phyloP scores from a whole-genome alignment of 2,797 vertebrate genomes.

The Uromys caudimaculatus region DNA sequence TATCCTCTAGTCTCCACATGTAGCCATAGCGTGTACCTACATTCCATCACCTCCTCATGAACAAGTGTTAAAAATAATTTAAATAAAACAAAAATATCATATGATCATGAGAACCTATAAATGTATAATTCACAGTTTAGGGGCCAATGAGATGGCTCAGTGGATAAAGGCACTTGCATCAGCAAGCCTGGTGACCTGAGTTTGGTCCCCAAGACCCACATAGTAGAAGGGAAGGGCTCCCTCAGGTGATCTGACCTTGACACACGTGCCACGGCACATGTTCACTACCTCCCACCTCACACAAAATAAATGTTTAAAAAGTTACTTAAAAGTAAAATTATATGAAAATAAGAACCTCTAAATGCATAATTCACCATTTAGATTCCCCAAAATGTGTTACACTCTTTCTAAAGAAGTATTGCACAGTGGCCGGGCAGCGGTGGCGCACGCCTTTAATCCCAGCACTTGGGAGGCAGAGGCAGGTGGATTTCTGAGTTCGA shows the following conservation, averaged over 20 bases:
- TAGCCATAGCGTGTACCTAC: background rate
- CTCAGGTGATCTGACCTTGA: background rate
- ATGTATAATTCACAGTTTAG: background rate
- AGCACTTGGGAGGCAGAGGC: too few relatives aligned
- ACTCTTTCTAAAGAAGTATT: slow-evolving; percentile 47
- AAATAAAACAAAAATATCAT: background rate
- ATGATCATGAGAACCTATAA: background rate
- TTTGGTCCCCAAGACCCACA: background rate
- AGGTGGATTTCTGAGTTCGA: too few relatives aligned
- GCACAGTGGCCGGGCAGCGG: too few relatives aligned
- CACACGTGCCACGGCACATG: background rate
- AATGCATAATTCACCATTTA: slow-evolving; percentile 40
- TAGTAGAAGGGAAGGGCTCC: background rate
- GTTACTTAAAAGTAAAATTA: background rate
- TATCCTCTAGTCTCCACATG: background rate
- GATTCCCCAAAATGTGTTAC: slow-evolving; percentile 10
- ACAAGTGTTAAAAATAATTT: background rate
- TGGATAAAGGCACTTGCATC: background rate
- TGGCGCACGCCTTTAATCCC: too few relatives aligned
- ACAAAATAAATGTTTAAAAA: background rate
- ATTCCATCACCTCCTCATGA: background rate
- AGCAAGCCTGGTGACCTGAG: background rate
- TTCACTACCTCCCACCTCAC: background rate
- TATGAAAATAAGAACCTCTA: slow-evolving; percentile 51
- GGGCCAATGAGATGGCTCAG: background rate